These are phyloP conservation scores for Furcula furcula DNA, from an alignment of 2,888 invertebrate species.

Conservation along the genomic window DNA sequence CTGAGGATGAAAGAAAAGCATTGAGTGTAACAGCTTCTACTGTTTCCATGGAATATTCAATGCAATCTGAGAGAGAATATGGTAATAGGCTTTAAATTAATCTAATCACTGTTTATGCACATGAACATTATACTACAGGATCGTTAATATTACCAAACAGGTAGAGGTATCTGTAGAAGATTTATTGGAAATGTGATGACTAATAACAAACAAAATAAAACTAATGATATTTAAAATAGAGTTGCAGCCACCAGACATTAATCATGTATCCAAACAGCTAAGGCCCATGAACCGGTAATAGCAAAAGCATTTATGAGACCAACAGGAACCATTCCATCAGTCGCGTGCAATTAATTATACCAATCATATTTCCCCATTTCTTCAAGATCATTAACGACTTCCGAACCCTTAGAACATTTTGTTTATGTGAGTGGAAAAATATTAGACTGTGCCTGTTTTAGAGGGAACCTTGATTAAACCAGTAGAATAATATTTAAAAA, in stretches of 20 bases:
- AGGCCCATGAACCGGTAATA: slow-evolving; percentile 12
- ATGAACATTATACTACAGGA: no score
- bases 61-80: background rate
- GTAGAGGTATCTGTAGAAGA: no score
- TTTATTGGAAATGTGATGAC: no score
- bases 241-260: slow-evolving; percentile 12
- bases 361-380: slow-evolving; percentile 22
- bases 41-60: background rate
- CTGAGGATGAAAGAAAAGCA: slow-evolving; percentile 2
- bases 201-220: background rate
- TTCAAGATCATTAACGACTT: slow-evolving; percentile 18
- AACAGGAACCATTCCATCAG: slow-evolving; percentile 16
- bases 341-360: slow-evolving; percentile 28
- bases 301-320: slow-evolving; percentile 18
- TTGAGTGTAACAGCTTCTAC: slow-evolving; percentile 1
- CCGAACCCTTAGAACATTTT: slow-evolving; percentile 14
- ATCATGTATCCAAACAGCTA: slow-evolving; percentile 13
- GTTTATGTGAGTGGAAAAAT: slow-evolving; percentile 20
- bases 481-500: no score
- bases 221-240: background rate
- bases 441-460: slow-evolving; percentile 8
- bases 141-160: no score
- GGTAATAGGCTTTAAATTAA: background rate
- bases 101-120: background rate
- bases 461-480: no score